These are phyloP conservation scores for Parazoanthus atlanticus DNA, from an alignment of 92 coral and sea anemone genomes.

Conservation along the genomic window DNA sequence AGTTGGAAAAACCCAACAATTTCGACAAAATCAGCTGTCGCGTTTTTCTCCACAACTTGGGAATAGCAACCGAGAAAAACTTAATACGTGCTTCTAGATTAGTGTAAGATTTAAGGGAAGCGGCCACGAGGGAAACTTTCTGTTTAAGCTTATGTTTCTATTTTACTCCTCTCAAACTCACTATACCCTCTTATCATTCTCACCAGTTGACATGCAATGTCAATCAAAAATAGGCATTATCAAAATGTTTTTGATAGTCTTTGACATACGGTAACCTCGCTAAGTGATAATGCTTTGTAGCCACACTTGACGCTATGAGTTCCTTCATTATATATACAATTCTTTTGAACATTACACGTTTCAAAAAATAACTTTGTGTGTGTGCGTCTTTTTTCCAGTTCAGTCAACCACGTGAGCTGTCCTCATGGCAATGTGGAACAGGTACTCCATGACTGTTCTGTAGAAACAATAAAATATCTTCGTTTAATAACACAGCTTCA, in stretches of 20 bases:
- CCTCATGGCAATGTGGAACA: constrained; percentile 7
- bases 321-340: not conserved
- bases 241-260: not conserved
- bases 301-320: not conserved
- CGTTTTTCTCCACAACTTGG: too few species aligned
- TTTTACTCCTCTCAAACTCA: not conserved
- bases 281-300: not conserved
- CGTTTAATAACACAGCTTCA: too few species aligned
- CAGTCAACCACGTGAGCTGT: not conserved
- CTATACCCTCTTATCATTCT: not conserved
- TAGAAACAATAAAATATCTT: not conserved
- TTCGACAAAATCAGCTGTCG: too few species aligned
- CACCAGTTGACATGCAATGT: too few species aligned
- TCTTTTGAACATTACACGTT: not conserved
- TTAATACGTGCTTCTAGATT: too few species aligned
- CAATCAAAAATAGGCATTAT: too few species aligned
- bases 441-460: constrained; percentile 28
- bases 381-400: not conserved
- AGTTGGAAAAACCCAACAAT: too few species aligned
- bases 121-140: not conserved
- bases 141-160: not conserved
- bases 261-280: not conserved
- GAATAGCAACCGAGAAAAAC: too few species aligned
- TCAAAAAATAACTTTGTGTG: not conserved
- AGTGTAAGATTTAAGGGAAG: too few species aligned